phyloP scores from a whole-genome alignment of 2,888 invertebrate species.

The Ypsolopha sequella region DNA sequence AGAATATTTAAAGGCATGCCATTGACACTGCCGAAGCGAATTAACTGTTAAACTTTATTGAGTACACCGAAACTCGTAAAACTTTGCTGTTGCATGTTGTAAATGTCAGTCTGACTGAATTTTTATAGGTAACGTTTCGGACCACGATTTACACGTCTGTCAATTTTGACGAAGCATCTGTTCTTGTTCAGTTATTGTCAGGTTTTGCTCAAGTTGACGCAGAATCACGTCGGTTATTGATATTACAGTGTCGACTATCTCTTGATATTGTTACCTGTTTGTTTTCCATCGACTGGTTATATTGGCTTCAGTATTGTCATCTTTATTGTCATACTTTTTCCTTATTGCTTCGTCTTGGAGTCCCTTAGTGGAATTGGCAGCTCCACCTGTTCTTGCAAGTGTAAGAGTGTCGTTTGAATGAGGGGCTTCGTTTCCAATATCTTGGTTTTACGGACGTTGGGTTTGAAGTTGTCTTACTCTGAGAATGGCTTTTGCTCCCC shows the following conservation, averaged over 20 bases:
- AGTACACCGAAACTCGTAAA: too few relatives aligned
- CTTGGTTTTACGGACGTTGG: conserved; percentile 4
- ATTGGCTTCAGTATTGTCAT: conserved; percentile 32
- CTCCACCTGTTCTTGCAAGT: conserved; percentile 20
- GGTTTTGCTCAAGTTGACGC: conserved; percentile 15
- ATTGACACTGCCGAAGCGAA: too few relatives aligned
- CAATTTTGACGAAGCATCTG: neutral
- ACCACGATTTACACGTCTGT: neutral
- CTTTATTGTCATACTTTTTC: conserved; percentile 32
- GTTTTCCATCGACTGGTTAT: conserved; percentile 35
- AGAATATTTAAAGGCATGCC: too few relatives aligned
- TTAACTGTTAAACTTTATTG: too few relatives aligned
- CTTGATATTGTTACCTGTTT: conserved; percentile 52
- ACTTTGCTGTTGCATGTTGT: too few relatives aligned
- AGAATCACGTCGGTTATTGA: conserved; percentile 34
- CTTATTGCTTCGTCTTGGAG: conserved; percentile 24
- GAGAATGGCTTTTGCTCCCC: neutral
- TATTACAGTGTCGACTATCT: conserved; percentile 36
- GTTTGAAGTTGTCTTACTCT: neutral
- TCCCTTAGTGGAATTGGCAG: neutral
- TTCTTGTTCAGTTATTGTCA: neutral
- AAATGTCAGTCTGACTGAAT: too few relatives aligned
- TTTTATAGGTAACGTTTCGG: neutral
- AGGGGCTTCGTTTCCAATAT: conserved; percentile 22
- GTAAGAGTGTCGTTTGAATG: conserved; percentile 20